A percentile compares a stretch with the other conserved stretches of the same genome.
These are phyloP conservation scores for Palythoa grandis DNA, from an alignment of 92 coral and sea anemone genomes.

Conservation along the genomic window DNA sequence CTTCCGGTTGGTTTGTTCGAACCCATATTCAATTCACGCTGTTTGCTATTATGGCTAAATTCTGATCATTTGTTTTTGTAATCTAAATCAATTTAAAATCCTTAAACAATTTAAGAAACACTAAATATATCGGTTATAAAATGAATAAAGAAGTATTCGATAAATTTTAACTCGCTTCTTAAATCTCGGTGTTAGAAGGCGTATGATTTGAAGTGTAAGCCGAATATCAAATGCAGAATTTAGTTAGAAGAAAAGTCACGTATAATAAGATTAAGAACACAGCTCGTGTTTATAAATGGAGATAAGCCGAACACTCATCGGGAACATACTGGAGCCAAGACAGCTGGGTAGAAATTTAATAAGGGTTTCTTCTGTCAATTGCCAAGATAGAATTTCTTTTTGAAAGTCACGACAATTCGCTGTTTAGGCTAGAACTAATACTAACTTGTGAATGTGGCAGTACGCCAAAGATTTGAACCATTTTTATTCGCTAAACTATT, in stretches of 20 bases:
- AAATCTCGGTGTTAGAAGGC: no score
- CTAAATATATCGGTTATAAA: no score
- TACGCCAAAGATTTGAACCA: not conserved
- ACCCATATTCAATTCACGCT: no score
- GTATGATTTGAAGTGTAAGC: no score
- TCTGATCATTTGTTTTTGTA: no score
- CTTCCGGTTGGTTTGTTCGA: no score
- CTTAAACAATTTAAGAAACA: no score
- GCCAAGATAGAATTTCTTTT: not conserved
- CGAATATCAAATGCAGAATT: not conserved
- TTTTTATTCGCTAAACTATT: not conserved
- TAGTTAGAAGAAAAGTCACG: not conserved
- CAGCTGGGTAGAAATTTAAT: constrained; percentile 21
- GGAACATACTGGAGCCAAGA: not conserved
- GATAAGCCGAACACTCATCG: not conserved
- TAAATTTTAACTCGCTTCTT: no score
- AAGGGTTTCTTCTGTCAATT: constrained; percentile 11
- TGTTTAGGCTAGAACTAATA: not conserved
- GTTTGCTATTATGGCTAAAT: no score
- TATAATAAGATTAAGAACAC: not conserved
- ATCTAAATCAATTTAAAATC: no score
- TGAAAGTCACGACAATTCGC: not conserved
- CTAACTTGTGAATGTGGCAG: not conserved
- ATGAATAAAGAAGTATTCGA: no score
- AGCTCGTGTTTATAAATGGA: not conserved